Evolutionary conservation across 1,140 invertebrate species (phyloP).

Genomic region (Zaprionus nigranus): DNA sequence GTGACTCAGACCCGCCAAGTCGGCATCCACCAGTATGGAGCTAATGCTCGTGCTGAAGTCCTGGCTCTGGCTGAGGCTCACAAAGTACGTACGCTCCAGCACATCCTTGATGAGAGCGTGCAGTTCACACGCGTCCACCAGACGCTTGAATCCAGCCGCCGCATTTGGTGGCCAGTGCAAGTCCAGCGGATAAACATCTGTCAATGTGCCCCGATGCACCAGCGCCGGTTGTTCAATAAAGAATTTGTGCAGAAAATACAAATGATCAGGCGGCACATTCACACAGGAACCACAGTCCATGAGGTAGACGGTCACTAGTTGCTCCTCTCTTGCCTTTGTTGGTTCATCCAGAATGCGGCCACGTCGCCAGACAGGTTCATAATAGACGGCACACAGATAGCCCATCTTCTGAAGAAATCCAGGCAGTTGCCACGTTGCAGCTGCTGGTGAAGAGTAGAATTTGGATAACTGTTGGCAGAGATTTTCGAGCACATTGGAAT

Average conservation of each 20-base stretch:
- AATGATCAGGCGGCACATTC: neutral
- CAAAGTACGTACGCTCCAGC: conserved; percentile 12
- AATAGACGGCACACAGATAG: conserved; percentile 28
- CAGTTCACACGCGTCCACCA: neutral
- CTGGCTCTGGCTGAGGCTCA: neutral
- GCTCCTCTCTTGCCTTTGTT: fast-evolving
- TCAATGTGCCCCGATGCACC: conserved; percentile 37
- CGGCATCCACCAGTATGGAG: conserved; percentile 1
- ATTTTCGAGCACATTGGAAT: neutral
- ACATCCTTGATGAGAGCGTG: conserved; percentile 24
- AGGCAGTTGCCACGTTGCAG: neutral
- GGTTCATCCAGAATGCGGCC: conserved; percentile 27
- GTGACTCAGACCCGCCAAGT: conserved; percentile 32
- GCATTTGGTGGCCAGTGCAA: conserved; percentile 31
- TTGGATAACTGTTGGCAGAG: neutral
- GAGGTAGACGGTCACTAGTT: conserved; percentile 29
- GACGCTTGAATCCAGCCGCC: neutral
- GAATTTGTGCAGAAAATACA: conserved; percentile 15
- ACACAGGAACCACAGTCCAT: conserved; percentile 38
- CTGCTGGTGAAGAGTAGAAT: neutral
- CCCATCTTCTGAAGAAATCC: conserved; percentile 23
- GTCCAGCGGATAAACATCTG: conserved; percentile 44
- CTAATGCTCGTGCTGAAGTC: neutral
- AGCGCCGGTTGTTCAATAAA: conserved; percentile 13
- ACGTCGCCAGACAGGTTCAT: conserved; percentile 25